Base-by-base conservation (phyloP, 1,140 invertebrate genomes). In the Proales similis region DNA sequence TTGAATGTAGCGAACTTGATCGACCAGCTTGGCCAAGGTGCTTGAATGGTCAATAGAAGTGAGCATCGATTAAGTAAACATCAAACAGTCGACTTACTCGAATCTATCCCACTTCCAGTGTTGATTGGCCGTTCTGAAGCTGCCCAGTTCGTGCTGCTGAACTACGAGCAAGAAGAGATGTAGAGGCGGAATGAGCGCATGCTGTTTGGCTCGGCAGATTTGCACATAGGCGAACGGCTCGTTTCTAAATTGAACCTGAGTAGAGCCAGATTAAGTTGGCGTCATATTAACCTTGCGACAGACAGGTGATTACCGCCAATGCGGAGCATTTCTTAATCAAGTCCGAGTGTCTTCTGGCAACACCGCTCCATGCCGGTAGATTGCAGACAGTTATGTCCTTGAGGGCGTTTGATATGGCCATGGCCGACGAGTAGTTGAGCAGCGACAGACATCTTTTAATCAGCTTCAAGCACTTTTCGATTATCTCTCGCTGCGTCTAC, bases 131-230 rank as follows among this genome's bases (percentile, higher is more conserved):
- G 45, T 30, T 39, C 45, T 36, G 45, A 57, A 57, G 22, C 36
- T 57, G 11, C 51, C 51, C 11, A 42, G 51, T 6, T 57, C 51
- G 36, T 57, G 24, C 20, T 57, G 51, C 29, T 57, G 51, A 19
- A 57, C 51, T 30, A 57, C 45, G 17, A 57, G 32, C 36, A 57
- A 57, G 45, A 57, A 57, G 9, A 57, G 32, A 57, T 57, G 51
- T 42, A 57, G 39, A 9, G 51, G 36, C 9, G 51, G 51, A 24
- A 57, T 57, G 5, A 57, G 36, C 7, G 51, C 36, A 57, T 29
- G 36, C 45, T 57, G 7, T 27, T 42, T 7, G 51, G 20, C 45
- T 57, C 45, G 4, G 51, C 45, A 14, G 45, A 30, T 26, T 57
- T 57, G 20, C 45, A 57, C 7, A 57, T 43, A 24, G n/a, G 36